phyloP scores from a whole-genome alignment of 1,140 invertebrate species.

The Camponotus pennsylvanicus region DNA sequence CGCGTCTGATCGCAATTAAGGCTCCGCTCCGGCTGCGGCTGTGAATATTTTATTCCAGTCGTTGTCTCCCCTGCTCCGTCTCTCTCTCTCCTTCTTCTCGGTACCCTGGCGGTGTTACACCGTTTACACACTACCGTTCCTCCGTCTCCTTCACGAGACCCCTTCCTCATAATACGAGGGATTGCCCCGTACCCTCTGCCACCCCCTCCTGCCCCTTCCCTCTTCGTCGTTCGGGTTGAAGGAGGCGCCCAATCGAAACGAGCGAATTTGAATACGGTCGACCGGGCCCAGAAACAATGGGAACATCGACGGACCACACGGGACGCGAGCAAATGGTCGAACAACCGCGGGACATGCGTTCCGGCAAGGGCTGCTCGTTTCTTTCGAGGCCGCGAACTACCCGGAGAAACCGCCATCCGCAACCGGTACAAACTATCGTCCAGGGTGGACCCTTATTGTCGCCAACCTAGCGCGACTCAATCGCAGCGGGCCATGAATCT shows the following conservation, averaged over 20 bases:
- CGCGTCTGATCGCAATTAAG: conserved; percentile 85
- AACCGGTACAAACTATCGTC: conserved; percentile 17
- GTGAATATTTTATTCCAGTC: conserved; percentile 79
- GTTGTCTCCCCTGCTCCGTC: conserved; percentile 41
- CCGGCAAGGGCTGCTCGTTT: conserved; percentile 75
- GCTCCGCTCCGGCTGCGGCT: conserved; percentile 81
- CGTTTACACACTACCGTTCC: conserved; percentile 62
- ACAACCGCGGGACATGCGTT: conserved; percentile 86
- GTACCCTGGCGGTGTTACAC: conserved; percentile 69
- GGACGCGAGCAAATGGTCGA: conserved; percentile 86
- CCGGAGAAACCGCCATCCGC: conserved; percentile 4
- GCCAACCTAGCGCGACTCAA: not conserved
- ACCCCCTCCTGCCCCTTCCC: not conserved
- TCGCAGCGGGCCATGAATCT: not conserved
- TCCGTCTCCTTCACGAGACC: conserved; percentile 48
- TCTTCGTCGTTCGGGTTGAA: conserved; percentile 8
- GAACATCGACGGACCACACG: conserved; percentile 86
- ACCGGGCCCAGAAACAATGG: conserved; percentile 83
- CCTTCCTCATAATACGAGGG: conserved; percentile 64
- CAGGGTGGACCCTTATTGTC: conserved; percentile 13
- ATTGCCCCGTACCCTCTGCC: conserved; percentile 32
- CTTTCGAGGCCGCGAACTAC: conserved; percentile 56
- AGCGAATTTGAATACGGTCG: conserved; percentile 75
- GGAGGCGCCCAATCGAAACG: conserved; percentile 73
- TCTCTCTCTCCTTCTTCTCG: conserved; percentile 40